Evolutionary conservation across 1,140 invertebrate genomes (phyloP).

Genomic region (Brevipalpus yothersi): DNA sequence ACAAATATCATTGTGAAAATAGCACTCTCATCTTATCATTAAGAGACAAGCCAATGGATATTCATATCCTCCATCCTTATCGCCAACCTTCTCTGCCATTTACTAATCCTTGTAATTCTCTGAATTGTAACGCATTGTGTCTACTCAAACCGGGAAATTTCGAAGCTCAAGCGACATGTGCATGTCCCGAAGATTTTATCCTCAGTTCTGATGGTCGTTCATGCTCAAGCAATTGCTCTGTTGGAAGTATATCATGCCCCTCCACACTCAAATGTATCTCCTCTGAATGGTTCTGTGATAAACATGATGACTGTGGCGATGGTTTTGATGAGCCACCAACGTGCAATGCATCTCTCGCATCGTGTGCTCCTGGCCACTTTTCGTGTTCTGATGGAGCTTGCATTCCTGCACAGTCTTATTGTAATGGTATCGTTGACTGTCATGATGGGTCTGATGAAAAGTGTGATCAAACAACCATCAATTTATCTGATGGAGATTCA

Average conservation of each 20-base stretch:
- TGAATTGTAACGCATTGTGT: slow-evolving; percentile 61
- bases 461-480: background rate
- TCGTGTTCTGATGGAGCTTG: slow-evolving; percentile 27
- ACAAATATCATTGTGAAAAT: slow-evolving; percentile 52
- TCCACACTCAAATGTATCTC: slow-evolving; percentile 41
- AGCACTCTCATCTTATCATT: slow-evolving; percentile 45
- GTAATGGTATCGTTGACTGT: slow-evolving; percentile 41
- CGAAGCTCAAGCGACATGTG: slow-evolving; percentile 58
- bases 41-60: slow-evolving; percentile 19
- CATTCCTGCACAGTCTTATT: slow-evolving; percentile 23
- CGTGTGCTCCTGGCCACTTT: slow-evolving; percentile 16
- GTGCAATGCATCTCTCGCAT: slow-evolving; percentile 1
- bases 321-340: slow-evolving; percentile 20
- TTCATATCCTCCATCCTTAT: slow-evolving; percentile 22
- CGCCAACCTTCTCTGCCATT: slow-evolving; percentile 44
- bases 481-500: slow-evolving; percentile 1
- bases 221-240: slow-evolving; percentile 70
- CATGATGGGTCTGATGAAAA: slow-evolving; percentile 35
- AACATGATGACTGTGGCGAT: slow-evolving; percentile 31
- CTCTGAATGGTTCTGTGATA: slow-evolving; percentile 32
- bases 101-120: slow-evolving; percentile 37
- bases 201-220: slow-evolving; percentile 57
- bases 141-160: slow-evolving; percentile 28
- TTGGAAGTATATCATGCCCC: slow-evolving; percentile 67
- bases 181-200: slow-evolving; percentile 77